These are phyloP conservation scores for Oncorhynchus clarkii DNA, from an alignment of 2,113 vertebrate genomes.

Conservation along the genomic window DNA sequence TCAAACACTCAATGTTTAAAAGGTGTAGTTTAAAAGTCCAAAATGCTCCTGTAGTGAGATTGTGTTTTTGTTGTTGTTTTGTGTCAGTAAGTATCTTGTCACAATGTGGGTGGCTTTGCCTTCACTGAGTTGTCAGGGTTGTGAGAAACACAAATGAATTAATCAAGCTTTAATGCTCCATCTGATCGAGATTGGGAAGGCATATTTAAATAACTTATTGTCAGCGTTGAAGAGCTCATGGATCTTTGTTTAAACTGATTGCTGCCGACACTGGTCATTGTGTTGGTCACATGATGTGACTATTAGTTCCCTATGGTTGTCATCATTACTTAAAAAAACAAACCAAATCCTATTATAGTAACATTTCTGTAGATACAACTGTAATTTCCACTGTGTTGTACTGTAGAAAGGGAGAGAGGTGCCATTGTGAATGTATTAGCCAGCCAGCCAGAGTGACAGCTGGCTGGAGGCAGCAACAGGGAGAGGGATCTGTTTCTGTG, in stretches of 20 bases:
- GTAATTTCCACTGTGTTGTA: neutral
- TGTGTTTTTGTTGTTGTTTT: neutral
- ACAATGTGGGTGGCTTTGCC: no score
- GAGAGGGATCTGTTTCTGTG: constrained; percentile 62
- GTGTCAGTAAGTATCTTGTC: no score
- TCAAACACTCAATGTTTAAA: no score
- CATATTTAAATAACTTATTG: neutral
- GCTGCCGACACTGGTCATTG: neutral
- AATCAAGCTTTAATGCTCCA: neutral
- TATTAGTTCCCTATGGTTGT: neutral
- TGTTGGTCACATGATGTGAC: neutral
- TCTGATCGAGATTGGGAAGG: neutral
- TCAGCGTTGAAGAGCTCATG: neutral
- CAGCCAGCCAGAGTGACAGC: constrained; percentile 60
- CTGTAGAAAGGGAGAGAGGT: constrained; percentile 31
- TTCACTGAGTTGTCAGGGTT: neutral
- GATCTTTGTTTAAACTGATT: neutral
- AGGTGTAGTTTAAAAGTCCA: no score
- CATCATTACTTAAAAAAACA: neutral
- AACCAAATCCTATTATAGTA: neutral
- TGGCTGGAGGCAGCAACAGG: constrained; percentile 57
- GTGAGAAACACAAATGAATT: neutral
- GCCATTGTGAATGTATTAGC: constrained; percentile 43
- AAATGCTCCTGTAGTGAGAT: neutral
- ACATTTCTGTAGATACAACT: neutral